Conservation (phyloP, 2,797 vertebrate genomes). For the Chaetodon trifasciatus region DNA sequence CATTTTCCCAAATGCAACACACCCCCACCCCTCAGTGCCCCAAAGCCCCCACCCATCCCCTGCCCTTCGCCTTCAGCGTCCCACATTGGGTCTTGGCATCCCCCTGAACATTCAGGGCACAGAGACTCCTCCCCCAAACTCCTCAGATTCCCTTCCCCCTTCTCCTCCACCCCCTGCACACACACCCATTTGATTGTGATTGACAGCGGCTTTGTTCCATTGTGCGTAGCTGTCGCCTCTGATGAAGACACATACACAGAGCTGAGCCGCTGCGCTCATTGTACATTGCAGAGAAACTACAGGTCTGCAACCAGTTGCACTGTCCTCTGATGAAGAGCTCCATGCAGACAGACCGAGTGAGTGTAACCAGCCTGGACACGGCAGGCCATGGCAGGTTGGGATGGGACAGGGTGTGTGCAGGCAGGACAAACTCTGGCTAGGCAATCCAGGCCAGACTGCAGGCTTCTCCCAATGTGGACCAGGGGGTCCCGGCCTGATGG, state of each 20-base stretch:
- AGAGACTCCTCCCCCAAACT: slow-evolving; percentile 76
- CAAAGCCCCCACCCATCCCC: slow-evolving; percentile 42
- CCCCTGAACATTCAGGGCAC: slow-evolving; percentile 79
- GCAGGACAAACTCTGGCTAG: slow-evolving; percentile 7
- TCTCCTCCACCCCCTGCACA: slow-evolving; percentile 52
- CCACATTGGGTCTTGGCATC: slow-evolving; percentile 77
- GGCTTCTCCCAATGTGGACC: slow-evolving; percentile 53
- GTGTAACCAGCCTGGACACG: background rate
- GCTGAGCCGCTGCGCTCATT: slow-evolving; percentile 65
- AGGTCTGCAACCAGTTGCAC: slow-evolving; percentile 71
- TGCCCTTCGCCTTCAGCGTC: slow-evolving; percentile 72
- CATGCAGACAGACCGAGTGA: slow-evolving; percentile 2
- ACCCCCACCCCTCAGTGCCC: slow-evolving; percentile 52
- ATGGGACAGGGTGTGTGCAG: slow-evolving; percentile 22
- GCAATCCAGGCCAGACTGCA: slow-evolving; percentile 29
- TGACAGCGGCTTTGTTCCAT: slow-evolving; percentile 89
- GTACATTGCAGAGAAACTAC: slow-evolving; percentile 61
- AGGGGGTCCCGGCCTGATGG: slow-evolving; percentile 63
- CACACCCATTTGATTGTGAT: slow-evolving; percentile 88
- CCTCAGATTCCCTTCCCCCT: slow-evolving; percentile 50
- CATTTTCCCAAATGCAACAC: slow-evolving; percentile 76
- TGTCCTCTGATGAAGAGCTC: slow-evolving; percentile 18
- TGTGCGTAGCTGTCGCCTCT: slow-evolving; percentile 88
- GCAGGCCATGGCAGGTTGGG: slow-evolving; percentile 11
- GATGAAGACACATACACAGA: slow-evolving; percentile 88